phyloP scores from a whole-genome alignment of 2,113 vertebrate species.

The Nerophis lumbriciformis region DNA sequence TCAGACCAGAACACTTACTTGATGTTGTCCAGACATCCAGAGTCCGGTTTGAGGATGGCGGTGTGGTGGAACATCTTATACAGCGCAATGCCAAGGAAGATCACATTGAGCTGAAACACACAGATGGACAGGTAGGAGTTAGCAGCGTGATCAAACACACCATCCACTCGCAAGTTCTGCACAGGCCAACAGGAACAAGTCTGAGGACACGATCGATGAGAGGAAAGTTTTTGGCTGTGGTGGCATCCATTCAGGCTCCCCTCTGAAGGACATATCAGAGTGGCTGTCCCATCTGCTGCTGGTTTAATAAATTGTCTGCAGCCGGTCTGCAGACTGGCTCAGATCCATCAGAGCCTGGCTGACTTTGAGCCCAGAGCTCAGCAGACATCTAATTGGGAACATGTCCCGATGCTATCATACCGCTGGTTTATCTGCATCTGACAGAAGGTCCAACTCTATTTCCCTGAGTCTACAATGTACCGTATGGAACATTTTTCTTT shows the following conservation, averaged over 20 bases:
- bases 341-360: constrained; percentile 38
- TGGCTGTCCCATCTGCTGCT: constrained; percentile 25
- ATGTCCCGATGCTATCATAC: constrained; percentile 21
- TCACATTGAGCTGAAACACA: constrained; percentile 91
- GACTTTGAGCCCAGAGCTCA: constrained; percentile 36
- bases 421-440: background rate
- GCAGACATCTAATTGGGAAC: constrained; percentile 48
- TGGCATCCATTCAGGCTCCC: constrained; percentile 40
- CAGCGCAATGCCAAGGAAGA: constrained; percentile 97
- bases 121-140: constrained; percentile 28
- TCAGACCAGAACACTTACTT: constrained; percentile 79
- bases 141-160: constrained; percentile 47
- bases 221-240: constrained; percentile 32
- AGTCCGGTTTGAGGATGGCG: constrained; percentile 97
- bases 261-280: constrained; percentile 38
- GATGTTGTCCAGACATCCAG: constrained; percentile 98
- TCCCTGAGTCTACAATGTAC: constrained; percentile 6
- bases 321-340: constrained; percentile 10
- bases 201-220: constrained; percentile 44
- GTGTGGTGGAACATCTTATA: constrained; percentile 99
- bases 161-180: constrained; percentile 31
- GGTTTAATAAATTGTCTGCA: constrained; percentile 37
- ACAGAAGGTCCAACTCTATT: constrained; percentile 7
- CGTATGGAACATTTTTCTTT: background rate
- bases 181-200: background rate